phyloP scores from a whole-genome alignment of 1,140 invertebrate genomes.

The Dreissena polymorpha region DNA sequence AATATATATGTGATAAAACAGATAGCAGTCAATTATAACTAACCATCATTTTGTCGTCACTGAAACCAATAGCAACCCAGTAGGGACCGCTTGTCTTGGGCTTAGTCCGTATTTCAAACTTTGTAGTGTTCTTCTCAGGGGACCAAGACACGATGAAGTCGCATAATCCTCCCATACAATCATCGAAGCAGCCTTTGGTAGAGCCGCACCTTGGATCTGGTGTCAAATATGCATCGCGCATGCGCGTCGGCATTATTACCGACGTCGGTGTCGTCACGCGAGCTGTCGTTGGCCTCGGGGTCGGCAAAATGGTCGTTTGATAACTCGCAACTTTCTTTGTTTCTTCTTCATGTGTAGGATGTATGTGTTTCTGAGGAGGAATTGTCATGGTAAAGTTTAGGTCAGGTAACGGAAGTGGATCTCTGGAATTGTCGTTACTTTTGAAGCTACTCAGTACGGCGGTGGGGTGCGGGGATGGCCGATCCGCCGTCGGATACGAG shows the following conservation, averaged over 20 bases:
- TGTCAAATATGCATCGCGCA: background rate
- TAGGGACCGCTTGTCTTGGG: constrained; percentile 2
- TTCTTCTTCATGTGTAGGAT: background rate
- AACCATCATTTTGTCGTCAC: constrained; percentile 55
- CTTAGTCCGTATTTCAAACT: constrained; percentile 49
- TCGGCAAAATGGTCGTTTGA: background rate
- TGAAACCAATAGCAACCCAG: constrained; percentile 53
- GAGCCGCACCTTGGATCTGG: constrained; percentile 32
- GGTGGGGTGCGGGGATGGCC: too few relatives aligned
- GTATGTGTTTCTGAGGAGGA: too few relatives aligned
- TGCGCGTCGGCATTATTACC: background rate
- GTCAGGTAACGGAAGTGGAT: background rate
- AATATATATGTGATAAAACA: too few relatives aligned
- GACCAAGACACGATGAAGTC: constrained; percentile 49
- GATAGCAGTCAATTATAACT: background rate
- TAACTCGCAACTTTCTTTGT: background rate
- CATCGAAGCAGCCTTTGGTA: constrained; percentile 51
- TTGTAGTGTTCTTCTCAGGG: constrained; percentile 14
- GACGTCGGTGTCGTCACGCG: background rate
- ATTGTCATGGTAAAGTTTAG: background rate
- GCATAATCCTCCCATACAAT: constrained; percentile 34
- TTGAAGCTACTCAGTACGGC: too few relatives aligned
- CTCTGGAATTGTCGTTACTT: too few relatives aligned
- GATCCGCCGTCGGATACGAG: background rate
- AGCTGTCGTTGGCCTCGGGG: background rate